phyloP scores from a whole-genome alignment of 2,888 invertebrate species.

The Galerucella calmariensis region DNA sequence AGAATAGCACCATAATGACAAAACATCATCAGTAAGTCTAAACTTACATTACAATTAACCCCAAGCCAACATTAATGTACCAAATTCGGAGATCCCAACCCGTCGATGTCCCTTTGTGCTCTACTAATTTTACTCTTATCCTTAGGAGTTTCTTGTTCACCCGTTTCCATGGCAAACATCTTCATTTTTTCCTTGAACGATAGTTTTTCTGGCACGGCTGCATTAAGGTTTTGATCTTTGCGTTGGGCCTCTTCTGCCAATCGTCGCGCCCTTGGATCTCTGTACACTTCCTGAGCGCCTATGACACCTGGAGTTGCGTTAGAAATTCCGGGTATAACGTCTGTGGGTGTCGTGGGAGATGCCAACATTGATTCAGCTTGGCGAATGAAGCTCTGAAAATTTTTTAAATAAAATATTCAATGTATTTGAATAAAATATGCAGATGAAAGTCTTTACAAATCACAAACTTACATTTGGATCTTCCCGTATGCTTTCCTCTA shows the following conservation, averaged over 20 bases:
- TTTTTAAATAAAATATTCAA: conserved; percentile 40
- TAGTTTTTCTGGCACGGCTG: conserved; percentile 88
- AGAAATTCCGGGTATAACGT: conserved; percentile 64
- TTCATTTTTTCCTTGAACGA: conserved; percentile 99
- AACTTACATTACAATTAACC: neutral
- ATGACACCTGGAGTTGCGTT: conserved; percentile 93
- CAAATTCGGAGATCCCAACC: conserved; percentile 66
- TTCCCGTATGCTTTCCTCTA: conserved; percentile 70
- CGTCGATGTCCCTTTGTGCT: conserved; percentile 94
- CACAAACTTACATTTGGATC: conserved; percentile 82
- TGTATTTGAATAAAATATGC: too few species aligned
- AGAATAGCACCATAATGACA: conserved; percentile 1
- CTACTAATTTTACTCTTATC: conserved; percentile 96
- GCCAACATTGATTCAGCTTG: conserved; percentile 85
- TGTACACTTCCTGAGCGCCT: conserved; percentile 97
- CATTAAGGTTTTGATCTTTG: conserved; percentile 70
- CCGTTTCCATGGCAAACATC: conserved; percentile 98
- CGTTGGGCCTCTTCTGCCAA: conserved; percentile 79
- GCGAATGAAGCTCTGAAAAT: conserved; percentile 77
- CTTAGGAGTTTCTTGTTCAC: conserved; percentile 91
- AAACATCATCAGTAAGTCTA: neutral
- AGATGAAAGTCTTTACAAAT: neutral
- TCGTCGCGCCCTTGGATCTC: conserved; percentile 91
- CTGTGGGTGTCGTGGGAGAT: conserved; percentile 78
- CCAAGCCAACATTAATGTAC: conserved; percentile 51